Percentiles rank a stretch among this genome's conserved stretches.
phyloP scores from a whole-genome alignment of 2,888 invertebrate species.

The Entomobrya proxima region DNA sequence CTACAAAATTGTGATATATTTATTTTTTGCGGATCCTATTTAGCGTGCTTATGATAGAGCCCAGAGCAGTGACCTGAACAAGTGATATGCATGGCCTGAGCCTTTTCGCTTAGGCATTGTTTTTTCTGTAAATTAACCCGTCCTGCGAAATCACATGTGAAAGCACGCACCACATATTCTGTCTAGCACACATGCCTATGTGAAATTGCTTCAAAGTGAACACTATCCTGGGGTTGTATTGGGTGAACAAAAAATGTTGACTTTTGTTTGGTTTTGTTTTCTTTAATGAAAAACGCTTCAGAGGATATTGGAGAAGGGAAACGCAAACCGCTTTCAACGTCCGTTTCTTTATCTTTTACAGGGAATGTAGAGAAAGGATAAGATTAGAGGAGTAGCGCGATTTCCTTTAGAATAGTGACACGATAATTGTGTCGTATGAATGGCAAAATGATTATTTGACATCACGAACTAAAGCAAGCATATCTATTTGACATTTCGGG shows the following conservation, averaged over 20 bases:
- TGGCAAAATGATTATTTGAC: too few species aligned
- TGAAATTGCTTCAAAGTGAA: too few species aligned
- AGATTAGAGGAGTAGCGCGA: too few species aligned
- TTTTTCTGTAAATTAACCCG: not conserved
- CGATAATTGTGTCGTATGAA: too few species aligned
- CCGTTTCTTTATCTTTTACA: too few species aligned
- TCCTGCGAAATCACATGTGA: not conserved
- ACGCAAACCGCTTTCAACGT: too few species aligned
- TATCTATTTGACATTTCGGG: too few species aligned
- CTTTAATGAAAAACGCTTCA: not conserved
- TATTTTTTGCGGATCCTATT: not conserved
- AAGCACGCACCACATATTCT: not conserved
- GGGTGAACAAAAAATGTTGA: not conserved
- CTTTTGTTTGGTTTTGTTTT: not conserved
- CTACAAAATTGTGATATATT: not conserved
- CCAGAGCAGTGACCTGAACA: not conserved
- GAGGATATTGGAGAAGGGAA: too few species aligned
- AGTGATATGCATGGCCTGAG: too few species aligned
- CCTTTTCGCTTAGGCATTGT: not conserved
- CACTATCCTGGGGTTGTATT: not conserved
- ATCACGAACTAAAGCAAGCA: too few species aligned
- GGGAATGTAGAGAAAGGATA: too few species aligned
- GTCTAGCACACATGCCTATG: not conserved
- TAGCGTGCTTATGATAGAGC: not conserved
- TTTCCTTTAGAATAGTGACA: too few species aligned